Conservation (phyloP, 2,113 vertebrate genomes). For the Hydrochoerus hydrochaeris region DNA sequence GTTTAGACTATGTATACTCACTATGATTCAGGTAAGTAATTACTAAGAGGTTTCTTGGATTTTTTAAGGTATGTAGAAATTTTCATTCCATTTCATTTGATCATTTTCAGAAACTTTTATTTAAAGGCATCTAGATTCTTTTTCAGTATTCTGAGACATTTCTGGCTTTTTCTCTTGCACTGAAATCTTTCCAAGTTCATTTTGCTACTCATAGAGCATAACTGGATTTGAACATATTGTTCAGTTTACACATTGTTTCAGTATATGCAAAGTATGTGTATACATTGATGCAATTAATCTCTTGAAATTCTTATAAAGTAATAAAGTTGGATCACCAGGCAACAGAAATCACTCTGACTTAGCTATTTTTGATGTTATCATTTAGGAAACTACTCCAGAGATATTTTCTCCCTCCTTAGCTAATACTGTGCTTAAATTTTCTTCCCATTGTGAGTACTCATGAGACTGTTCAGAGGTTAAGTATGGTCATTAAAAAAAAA, state of each 20-base stretch:
- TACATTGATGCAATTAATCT: conserved; percentile 18
- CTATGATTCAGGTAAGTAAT: conserved; percentile 43
- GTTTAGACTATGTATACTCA: conserved; percentile 23
- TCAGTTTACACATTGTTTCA: not conserved
- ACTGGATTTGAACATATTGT: conserved; percentile 51
- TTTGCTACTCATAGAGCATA: not conserved
- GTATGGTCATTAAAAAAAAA: not conserved
- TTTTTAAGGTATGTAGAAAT: conserved; percentile 29
- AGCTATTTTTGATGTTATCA: conserved; percentile 4
- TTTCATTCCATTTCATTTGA: conserved; percentile 25
- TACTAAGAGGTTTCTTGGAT: conserved; percentile 27
- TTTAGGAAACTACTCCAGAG: conserved; percentile 20
- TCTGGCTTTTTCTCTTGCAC: not conserved
- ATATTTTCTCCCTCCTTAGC: not conserved
- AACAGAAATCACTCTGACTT: not conserved
- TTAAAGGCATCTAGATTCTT: conserved; percentile 37
- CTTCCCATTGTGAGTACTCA: not conserved
- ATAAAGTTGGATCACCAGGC: not conserved
- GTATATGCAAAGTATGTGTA: not conserved
- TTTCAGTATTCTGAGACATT: conserved; percentile 27
- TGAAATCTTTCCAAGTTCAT: conserved; percentile 56
- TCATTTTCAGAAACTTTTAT: conserved; percentile 60
- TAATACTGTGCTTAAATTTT: not conserved
- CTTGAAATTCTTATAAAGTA: conserved; percentile 43
- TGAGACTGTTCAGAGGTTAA: not conserved